These are phyloP conservation scores for Artibeus jamaicensis DNA, from an alignment of 2,797 vertebrate species.

Conservation along the genomic window DNA sequence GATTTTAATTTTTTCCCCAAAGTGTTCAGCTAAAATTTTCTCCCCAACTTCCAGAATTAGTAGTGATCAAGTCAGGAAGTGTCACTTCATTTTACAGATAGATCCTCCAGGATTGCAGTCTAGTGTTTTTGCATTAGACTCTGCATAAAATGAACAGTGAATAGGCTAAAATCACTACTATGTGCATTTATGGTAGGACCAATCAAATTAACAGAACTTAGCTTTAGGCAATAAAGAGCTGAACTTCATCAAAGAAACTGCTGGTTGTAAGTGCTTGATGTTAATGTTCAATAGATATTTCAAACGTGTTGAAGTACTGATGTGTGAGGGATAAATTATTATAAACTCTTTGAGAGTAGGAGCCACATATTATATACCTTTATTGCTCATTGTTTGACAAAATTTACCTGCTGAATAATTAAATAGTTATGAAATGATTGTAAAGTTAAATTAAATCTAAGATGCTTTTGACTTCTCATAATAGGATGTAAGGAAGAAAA, in stretches of 20 bases:
- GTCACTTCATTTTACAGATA: neutral
- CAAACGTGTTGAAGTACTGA: neutral
- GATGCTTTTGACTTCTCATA: neutral
- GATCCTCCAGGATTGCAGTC: neutral
- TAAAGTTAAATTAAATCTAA: constrained; percentile 13
- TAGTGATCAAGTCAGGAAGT: neutral
- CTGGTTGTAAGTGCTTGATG: neutral
- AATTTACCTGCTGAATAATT: neutral
- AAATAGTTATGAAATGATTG: neutral
- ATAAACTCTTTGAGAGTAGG: neutral
- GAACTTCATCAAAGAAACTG: constrained; percentile 7
- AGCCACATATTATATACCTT: neutral
- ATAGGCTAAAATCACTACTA: neutral
- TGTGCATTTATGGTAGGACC: neutral
- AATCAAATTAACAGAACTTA: neutral
- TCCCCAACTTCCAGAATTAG: neutral
- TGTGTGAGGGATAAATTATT: neutral
- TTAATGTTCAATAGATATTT: constrained; percentile 1
- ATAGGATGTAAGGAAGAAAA: neutral
- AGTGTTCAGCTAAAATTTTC: neutral
- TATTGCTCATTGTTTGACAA: neutral
- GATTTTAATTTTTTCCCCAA: neutral
- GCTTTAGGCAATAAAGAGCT: neutral
- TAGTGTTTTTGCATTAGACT: neutral
- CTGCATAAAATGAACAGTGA: constrained; percentile 10